Evolutionary conservation across 2,888 invertebrate species (phyloP).

Genomic region (Allolobophora icterica): DNA sequence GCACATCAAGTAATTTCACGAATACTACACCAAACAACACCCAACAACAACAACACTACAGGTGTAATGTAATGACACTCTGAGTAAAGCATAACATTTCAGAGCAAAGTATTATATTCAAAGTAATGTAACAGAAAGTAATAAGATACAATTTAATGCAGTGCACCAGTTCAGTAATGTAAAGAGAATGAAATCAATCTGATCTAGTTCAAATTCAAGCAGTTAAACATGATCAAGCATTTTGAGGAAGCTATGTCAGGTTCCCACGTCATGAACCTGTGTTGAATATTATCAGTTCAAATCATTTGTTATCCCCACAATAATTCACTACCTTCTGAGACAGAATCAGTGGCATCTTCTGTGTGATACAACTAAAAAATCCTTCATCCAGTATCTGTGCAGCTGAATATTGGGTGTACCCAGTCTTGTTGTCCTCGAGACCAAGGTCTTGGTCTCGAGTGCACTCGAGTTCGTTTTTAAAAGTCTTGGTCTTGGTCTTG

Average conservation of each 20-base stretch:
- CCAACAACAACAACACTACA: not conserved
- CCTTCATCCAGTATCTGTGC: not conserved
- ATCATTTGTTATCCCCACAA: not conserved
- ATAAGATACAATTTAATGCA: not conserved
- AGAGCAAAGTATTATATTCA: not conserved
- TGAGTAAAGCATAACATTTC: not conserved
- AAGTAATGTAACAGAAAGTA: not conserved
- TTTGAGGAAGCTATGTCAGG: not conserved
- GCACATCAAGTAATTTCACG: not conserved
- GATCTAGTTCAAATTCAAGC: not conserved
- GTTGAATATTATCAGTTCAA: not conserved
- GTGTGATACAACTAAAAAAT: not conserved
- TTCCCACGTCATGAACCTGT: no score
- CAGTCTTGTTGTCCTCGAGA: no score
- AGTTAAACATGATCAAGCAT: not conserved
- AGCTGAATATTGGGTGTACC: not conserved
- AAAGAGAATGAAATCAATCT: not conserved
- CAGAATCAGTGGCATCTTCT: not conserved
- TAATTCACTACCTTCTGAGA: not conserved
- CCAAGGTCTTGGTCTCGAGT: no score
- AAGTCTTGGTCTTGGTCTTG: no score
- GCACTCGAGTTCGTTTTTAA: no score
- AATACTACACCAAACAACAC: not conserved
- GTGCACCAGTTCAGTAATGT: not conserved
- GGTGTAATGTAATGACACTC: not conserved